Base-by-base conservation (phyloP, 2,888 invertebrate genomes). In the Beris morrisii region DNA sequence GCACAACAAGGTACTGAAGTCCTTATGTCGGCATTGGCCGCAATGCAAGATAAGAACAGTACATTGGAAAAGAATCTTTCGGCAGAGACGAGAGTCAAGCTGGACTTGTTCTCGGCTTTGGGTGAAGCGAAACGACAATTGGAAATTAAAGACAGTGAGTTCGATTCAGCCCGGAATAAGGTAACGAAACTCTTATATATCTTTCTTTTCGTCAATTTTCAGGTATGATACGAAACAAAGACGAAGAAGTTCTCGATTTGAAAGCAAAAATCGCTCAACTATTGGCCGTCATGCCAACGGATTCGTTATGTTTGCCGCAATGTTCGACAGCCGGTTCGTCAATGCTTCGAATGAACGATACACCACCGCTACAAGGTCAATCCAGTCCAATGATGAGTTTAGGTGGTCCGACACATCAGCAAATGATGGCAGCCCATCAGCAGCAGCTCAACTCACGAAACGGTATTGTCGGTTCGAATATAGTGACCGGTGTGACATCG, bases 71-170 rank as follows among this genome's bases (percentile, higher is more conserved):
- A 92, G 77, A 93, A 93, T 76, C 86, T 99, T 73, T 95, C 94
- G 70, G 94, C 96, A 56, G 98, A 99, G 85, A 99, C 97, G 73
- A 88, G 97, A 75, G 91, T 98, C 82, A 99, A 99, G 84, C 87
- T 97, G 75, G 98, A 99, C 84, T 87, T 99, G 76, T 96, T 98
- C 83, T 94, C 95, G 71, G 97, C 97, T 71, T 88, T 98, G 63
- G 97, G 97, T 45, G 97, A 95, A 79, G 95, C 94, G 71, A 95
- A 95, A 81, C 85, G 95, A 65, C 91, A 93, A 80, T 84, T 95
- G 75, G 91, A 91, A 82, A 89, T 93, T 78, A 87, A 89, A 82
- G 92, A 93, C 75, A 88, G 94, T 94, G 80, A 84, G 38, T 54
- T 48, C 12, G 48, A 48, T n/a, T 48, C n/a, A 3, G 6, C 2